Evolutionary conservation across 2,888 invertebrate genomes (phyloP).

Genomic region (Sphinx pinastri): DNA sequence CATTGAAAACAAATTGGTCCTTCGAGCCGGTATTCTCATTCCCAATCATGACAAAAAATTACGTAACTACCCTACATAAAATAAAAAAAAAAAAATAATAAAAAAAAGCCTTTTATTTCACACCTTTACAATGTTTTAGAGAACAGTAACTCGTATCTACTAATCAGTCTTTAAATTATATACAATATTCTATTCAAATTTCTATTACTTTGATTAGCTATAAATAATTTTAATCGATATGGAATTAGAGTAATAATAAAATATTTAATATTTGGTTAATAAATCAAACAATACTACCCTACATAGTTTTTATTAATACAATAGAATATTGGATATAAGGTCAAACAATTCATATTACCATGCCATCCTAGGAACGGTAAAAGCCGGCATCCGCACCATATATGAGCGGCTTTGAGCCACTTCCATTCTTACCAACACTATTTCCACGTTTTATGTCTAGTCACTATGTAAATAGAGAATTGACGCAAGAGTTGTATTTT

Average conservation of each 20-base stretch:
- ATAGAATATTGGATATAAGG: neutral
- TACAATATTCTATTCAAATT: no score
- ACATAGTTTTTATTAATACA: neutral
- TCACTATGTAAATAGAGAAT: neutral
- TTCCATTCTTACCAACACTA: neutral
- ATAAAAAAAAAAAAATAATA: no score
- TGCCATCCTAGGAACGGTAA: neutral
- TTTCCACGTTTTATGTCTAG: neutral
- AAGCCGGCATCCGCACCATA: neutral
- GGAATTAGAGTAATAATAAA: no score
- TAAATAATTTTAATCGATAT: no score
- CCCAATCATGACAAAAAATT: neutral
- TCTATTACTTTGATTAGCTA: no score
- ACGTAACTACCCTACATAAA: neutral
- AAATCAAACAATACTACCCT: no score
- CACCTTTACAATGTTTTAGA: no score
- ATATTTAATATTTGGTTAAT: no score
- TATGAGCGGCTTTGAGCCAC: slow-evolving; percentile 15
- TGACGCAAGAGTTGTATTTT: neutral
- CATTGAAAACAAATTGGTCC: neutral
- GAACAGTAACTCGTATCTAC: no score
- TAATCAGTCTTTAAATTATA: no score
- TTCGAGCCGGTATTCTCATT: neutral
- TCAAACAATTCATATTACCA: neutral
- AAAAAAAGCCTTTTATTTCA: no score